Percentiles rank a stretch among this genome's conserved stretches.
Evolutionary conservation across 2,888 invertebrate genomes (phyloP).

Genomic region (Laothoe populi): DNA sequence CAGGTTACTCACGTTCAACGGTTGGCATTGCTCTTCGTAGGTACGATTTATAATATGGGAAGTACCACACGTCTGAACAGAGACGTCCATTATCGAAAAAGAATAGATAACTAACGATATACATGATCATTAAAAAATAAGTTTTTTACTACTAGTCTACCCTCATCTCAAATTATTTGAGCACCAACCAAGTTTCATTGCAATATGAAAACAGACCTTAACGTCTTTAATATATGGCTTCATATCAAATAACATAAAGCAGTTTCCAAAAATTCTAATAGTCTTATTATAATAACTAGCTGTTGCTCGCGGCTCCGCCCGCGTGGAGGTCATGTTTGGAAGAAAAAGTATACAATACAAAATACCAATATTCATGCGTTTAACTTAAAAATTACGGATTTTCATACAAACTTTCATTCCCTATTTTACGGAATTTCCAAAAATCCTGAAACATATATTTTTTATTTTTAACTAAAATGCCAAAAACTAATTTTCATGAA

Average conservation of each 20-base stretch:
- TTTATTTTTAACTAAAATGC: no score
- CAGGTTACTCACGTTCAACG: constrained; percentile 4
- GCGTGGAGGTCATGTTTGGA: no score
- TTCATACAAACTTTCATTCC: no score
- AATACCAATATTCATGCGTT: no score
- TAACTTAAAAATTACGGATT: no score
- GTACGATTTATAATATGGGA: neutral
- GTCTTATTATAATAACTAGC: no score
- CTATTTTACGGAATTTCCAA: no score
- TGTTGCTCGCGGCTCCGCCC: no score
- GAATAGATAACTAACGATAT: neutral
- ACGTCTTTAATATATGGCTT: neutral
- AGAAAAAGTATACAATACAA: no score
- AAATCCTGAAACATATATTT: no score
- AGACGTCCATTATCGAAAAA: constrained; percentile 10
- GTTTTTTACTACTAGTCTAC: neutral
- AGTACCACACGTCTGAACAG: constrained; percentile 8
- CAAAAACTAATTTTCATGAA: no score
- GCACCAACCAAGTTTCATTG: neutral
- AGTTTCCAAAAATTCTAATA: neutral
- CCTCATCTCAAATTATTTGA: neutral
- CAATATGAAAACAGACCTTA: constrained; percentile 1
- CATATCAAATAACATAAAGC: neutral
- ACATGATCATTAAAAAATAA: neutral
- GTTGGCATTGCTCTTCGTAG: neutral